Conservation (phyloP, 2,888 invertebrate genomes). For the Heteromurus nitidus region DNA sequence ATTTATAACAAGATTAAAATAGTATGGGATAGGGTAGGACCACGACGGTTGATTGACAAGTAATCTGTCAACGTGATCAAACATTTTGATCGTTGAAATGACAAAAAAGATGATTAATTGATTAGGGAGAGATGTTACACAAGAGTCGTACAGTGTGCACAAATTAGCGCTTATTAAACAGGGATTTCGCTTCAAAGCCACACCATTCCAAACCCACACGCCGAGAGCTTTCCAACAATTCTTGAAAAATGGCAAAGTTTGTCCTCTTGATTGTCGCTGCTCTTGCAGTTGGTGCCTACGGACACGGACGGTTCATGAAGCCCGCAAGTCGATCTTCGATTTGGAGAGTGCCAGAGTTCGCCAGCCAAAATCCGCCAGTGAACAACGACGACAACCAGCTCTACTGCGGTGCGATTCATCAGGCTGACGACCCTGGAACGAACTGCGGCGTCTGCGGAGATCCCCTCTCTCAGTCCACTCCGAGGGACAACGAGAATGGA, state of each 20-base stretch:
- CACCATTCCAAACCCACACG: too few relatives aligned
- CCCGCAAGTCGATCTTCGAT: conserved; percentile 55
- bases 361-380: neutral
- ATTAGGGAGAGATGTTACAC: too few relatives aligned
- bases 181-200: too few relatives aligned
- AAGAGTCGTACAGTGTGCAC: too few relatives aligned
- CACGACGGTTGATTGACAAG: too few relatives aligned
- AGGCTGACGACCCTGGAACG: conserved; percentile 22
- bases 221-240: too few relatives aligned
- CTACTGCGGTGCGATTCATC: conserved; percentile 11
- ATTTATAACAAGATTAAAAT: too few relatives aligned
- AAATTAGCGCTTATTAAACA: too few relatives aligned
- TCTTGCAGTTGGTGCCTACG: neutral
- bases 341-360: conserved; percentile 61
- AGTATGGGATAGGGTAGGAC: too few relatives aligned
- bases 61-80: too few relatives aligned
- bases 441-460: conserved; percentile 67
- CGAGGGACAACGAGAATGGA: conserved; percentile 52
- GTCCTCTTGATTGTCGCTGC: neutral
- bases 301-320: conserved; percentile 57
- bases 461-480: conserved; percentile 48
- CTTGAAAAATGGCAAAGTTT: conserved; percentile 5
- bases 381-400: conserved; percentile 41
- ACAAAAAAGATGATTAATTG: too few relatives aligned
- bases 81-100: too few relatives aligned